Base-by-base conservation (phyloP, 2,113 vertebrate genomes). In the Diglossa brunneiventris region DNA sequence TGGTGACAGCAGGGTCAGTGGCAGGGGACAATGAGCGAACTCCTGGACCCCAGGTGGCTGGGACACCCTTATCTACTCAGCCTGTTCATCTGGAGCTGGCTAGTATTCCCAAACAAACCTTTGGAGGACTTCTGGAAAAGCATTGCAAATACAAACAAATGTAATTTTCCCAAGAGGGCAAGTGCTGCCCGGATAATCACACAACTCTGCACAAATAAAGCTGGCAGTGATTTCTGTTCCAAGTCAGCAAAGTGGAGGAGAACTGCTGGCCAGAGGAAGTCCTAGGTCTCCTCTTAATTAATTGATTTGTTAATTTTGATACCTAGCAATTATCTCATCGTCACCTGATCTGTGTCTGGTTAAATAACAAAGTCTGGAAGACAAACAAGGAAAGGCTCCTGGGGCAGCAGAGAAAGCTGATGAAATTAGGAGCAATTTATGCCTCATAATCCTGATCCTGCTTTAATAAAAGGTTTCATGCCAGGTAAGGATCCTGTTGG, bases 101-200 rank as follows among this genome's bases (percentile, higher is more conserved):
- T 59, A 7, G 1, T 84, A 26, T 53, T 63, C 50, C 81, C 49
- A 62, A 70, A 78, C 6, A 63, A 89, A 44, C 27, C 49, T 94
- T 94, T 39, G 58, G 52, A 93, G 53, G 66, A 58, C 76, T 94
- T 88, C 44, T 82, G 69, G 66, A 93, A 93, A 83, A 80, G 68
- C 79, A 55, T 2, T 70, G 23, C 44, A 90, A 85, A 89, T 28
- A 22, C 0, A 11, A 91, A 89, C 46, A 83, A 91, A 94, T 79
- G 47, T 27, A 23, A 76, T 94, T 95, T 87, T 39, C 63, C 82
- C 67, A 70, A 56, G 52, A 78, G 75, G 49, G 31, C 49, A 90
- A 92, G 44, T 15, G 64, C 18, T 78, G 52, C 79, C 82, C 79
- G 83, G 76, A 47, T 44, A 83, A 55, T 86, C 72, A 55, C 66